A percentile compares a stretch with the other conserved stretches of the same genome.
These are phyloP conservation scores for Conopomorpha cramerella DNA, from an alignment of 1,140 invertebrate species.

Conservation along the genomic window DNA sequence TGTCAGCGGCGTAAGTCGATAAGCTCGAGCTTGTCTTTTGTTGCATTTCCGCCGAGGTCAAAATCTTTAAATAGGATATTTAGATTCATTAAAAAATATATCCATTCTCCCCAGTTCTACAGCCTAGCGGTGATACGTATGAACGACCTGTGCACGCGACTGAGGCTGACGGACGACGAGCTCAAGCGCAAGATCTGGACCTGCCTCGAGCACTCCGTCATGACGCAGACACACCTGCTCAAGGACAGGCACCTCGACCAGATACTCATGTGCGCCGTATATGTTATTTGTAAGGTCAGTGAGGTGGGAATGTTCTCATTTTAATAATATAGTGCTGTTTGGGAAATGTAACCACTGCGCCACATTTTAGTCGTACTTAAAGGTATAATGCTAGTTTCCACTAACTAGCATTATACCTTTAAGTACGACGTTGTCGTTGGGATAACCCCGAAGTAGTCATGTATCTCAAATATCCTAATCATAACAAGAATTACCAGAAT, in stretches of 20 bases:
- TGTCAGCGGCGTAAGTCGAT: too few species aligned
- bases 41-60: too few species aligned
- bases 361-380: constrained; percentile 1
- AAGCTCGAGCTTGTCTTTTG: too few species aligned
- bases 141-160: constrained; percentile 84
- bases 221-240: constrained; percentile 83
- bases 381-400: too few species aligned
- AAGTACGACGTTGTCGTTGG: too few species aligned
- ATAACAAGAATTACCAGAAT: too few species aligned
- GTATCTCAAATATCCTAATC: too few species aligned
- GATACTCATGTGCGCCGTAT: constrained; percentile 97
- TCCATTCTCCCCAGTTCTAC: constrained; percentile 75
- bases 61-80: too few species aligned
- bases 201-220: constrained; percentile 90
- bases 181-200: constrained; percentile 93
- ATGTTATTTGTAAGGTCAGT: constrained; percentile 90
- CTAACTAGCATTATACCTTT: too few species aligned
- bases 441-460: too few species aligned
- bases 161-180: constrained; percentile 75
- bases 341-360: too few species aligned
- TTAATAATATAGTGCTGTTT: neutral
- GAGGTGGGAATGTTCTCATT: constrained; percentile 1
- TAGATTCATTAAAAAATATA: too few species aligned
- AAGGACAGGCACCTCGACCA: constrained; percentile 95
- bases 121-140: constrained; percentile 87